A percentile compares a stretch with the other conserved stretches of the same genome.
phyloP scores from a whole-genome alignment of 2,888 invertebrate species.

The Leucoptera coffeella region DNA sequence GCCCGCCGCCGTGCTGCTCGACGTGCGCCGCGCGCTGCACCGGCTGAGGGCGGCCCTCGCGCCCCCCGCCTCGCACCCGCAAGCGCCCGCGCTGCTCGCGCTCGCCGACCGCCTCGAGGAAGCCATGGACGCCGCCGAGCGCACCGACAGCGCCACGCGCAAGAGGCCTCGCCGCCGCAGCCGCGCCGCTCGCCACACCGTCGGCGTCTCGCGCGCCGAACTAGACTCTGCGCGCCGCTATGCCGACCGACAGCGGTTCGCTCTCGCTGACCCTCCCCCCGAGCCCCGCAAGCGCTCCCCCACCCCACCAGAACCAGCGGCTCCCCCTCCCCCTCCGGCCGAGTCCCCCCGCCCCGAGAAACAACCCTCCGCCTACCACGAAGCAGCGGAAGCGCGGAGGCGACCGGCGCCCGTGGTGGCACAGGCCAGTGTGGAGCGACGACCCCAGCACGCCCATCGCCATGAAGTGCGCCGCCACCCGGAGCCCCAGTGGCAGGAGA shows the following conservation, averaged over 20 bases:
- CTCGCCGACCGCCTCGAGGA: constrained; percentile 64
- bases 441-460: constrained; percentile 15
- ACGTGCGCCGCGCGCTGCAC: constrained; percentile 71
- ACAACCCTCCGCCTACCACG: constrained; percentile 21
- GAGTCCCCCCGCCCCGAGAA: constrained; percentile 23
- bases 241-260: constrained; percentile 49
- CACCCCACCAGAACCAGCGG: constrained; percentile 25
- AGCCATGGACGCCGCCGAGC: constrained; percentile 54
- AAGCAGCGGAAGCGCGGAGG: constrained; percentile 17
- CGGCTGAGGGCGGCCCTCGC: constrained; percentile 69
- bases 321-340: constrained; percentile 17
- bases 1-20: constrained; percentile 62
- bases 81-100: constrained; percentile 50
- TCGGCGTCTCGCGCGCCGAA: constrained; percentile 78
- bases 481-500: constrained; percentile 21
- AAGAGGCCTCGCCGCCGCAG: constrained; percentile 40
- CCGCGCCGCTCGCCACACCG: constrained; percentile 69
- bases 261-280: constrained; percentile 19
- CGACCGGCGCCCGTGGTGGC: constrained; percentile 19
- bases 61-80: constrained; percentile 45
- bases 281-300: constrained; percentile 30
- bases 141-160: constrained; percentile 29
- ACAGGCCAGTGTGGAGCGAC: constrained; percentile 17
- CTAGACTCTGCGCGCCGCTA: constrained; percentile 71
- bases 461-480: constrained; percentile 20